A percentile compares a stretch with the other conserved stretches of the same genome.
These are phyloP conservation scores for Trichonephila clavata DNA, from an alignment of 1,140 invertebrate species.

Conservation along the genomic window DNA sequence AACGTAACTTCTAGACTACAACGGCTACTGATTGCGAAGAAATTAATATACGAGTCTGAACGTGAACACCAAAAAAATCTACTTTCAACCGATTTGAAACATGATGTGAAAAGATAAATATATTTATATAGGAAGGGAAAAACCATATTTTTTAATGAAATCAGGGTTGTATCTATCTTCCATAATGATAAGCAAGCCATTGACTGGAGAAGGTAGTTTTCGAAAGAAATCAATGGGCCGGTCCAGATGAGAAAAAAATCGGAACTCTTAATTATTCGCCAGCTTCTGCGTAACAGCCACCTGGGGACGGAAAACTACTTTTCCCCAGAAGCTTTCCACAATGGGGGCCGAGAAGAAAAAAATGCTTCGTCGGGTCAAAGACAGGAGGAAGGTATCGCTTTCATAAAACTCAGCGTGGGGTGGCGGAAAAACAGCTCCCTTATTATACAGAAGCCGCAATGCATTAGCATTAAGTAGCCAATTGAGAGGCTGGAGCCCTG, in stretches of 20 bases:
- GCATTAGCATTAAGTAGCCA: constrained; percentile 60
- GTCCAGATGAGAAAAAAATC: neutral
- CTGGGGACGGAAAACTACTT: neutral
- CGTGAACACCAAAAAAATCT: no score
- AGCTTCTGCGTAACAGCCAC: neutral
- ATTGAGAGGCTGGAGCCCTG: constrained; percentile 18
- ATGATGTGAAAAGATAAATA: no score
- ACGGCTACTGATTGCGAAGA: no score
- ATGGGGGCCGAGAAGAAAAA: neutral
- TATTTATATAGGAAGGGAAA: no score
- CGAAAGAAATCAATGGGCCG: neutral
- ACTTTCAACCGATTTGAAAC: no score
- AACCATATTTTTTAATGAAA: no score
- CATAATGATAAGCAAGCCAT: no score
- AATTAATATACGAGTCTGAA: no score
- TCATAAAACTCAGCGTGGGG: neutral
- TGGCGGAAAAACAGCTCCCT: neutral
- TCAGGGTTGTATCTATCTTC: no score
- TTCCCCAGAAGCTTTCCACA: neutral
- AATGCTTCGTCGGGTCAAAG: neutral
- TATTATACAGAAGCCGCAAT: constrained; percentile 63
- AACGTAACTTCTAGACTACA: no score
- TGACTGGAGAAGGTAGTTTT: no score
- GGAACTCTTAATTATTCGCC: neutral
- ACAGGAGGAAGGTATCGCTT: constrained; percentile 13